Conservation (phyloP, 2,113 vertebrate genomes). For the Crypturellus undulatus region DNA sequence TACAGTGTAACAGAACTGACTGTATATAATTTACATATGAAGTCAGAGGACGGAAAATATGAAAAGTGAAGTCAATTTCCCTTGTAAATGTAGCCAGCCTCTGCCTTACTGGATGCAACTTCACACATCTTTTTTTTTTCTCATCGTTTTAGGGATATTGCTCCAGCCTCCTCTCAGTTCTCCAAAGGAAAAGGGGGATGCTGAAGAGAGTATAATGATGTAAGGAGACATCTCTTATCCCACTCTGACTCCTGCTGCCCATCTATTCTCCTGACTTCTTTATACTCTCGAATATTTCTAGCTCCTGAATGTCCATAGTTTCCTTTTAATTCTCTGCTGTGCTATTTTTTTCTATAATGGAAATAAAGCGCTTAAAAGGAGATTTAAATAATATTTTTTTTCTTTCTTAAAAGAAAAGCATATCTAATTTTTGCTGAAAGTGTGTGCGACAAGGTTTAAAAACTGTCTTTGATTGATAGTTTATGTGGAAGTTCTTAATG, state of each 20-base stretch:
- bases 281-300: neutral
- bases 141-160: neutral
- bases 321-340: constrained; percentile 9
- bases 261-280: neutral
- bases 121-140: neutral
- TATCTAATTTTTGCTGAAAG: constrained; percentile 17
- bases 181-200: neutral
- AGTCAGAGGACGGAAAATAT: neutral
- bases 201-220: neutral
- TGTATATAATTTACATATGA: neutral
- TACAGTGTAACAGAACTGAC: neutral
- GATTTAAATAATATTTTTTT: constrained; percentile 31
- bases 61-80: neutral
- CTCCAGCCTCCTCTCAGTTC: neutral
- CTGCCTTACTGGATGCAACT: neutral
- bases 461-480: constrained; percentile 32
- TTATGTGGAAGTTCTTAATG: constrained; percentile 27
- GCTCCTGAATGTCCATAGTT: neutral
- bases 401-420: constrained; percentile 10
- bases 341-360: neutral
- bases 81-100: neutral
- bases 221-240: neutral
- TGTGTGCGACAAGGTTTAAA: constrained; percentile 13
- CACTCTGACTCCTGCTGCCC: neutral
- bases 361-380: constrained; percentile 22